Conservation (phyloP, 2,888 invertebrate species). For the Cactoblastis cactorum region DNA sequence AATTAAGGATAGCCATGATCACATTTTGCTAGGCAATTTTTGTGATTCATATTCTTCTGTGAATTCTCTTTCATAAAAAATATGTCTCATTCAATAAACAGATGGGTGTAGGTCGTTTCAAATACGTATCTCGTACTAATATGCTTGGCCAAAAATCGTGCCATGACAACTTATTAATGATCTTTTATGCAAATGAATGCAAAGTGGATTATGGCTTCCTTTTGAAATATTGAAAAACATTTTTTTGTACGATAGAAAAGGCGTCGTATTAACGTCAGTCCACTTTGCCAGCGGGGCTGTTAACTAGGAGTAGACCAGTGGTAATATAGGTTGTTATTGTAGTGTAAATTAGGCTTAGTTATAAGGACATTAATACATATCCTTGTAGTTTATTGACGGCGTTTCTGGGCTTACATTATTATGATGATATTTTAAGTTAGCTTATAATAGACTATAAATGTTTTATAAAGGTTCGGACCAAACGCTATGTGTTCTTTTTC, state of each 20-base stretch:
- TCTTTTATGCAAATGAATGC: background rate
- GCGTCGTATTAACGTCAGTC: background rate
- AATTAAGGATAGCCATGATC: no score
- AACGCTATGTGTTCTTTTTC: no score
- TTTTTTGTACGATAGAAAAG: background rate
- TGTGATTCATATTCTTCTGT: no score
- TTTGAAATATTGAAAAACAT: background rate
- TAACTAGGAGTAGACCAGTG: slow-evolving; percentile 13
- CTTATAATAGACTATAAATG: no score
- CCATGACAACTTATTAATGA: slow-evolving; percentile 20
- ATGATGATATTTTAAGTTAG: background rate
- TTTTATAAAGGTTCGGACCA: no score
- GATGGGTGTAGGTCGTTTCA: no score
- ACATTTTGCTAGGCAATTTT: no score
- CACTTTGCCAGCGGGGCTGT: background rate
- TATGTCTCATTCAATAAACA: no score
- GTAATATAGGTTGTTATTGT: slow-evolving; percentile 48
- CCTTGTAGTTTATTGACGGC: slow-evolving; percentile 20
- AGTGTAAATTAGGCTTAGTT: slow-evolving; percentile 35
- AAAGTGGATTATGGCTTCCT: background rate
- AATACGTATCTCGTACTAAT: background rate
- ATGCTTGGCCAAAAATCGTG: slow-evolving; percentile 30
- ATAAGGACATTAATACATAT: slow-evolving; percentile 49
- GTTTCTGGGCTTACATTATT: background rate
- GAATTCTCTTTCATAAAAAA: no score